Conservation (phyloP, 2,113 vertebrate species). For the Sinocyclocheilus anshuiensis region DNA sequence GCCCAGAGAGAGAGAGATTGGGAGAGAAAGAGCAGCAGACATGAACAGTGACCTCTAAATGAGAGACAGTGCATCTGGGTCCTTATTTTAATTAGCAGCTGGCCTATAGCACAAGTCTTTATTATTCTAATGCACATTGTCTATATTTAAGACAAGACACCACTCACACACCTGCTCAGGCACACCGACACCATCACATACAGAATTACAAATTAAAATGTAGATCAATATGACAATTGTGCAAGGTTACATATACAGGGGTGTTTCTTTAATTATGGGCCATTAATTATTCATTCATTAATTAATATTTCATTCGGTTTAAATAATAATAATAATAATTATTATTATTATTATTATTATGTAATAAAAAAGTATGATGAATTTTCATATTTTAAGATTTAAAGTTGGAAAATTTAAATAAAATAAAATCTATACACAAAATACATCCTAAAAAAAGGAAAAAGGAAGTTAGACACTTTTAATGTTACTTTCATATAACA, state of each 20-base stretch:
- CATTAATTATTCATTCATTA: neutral
- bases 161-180: constrained; percentile 12
- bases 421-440: too few relatives aligned
- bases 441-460: too few relatives aligned
- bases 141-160: neutral
- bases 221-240: neutral
- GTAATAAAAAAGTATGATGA: neutral
- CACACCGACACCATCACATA: constrained; percentile 7
- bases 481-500: too few relatives aligned
- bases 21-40: constrained; percentile 45
- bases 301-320: too few relatives aligned
- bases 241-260: neutral
- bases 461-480: too few relatives aligned
- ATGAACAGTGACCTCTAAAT: constrained; percentile 58
- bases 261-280: neutral
- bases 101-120: constrained; percentile 35
- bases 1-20: constrained; percentile 29
- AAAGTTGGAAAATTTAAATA: neutral
- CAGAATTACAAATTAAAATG: neutral
- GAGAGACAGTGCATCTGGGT: constrained; percentile 46
- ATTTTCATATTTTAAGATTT: neutral
- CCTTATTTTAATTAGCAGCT: constrained; percentile 56
- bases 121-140: constrained; percentile 28
- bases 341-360: too few relatives aligned
- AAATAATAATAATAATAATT: too few relatives aligned